Conservation (phyloP, 2,888 invertebrate species). For the Halocaridina rubra region DNA sequence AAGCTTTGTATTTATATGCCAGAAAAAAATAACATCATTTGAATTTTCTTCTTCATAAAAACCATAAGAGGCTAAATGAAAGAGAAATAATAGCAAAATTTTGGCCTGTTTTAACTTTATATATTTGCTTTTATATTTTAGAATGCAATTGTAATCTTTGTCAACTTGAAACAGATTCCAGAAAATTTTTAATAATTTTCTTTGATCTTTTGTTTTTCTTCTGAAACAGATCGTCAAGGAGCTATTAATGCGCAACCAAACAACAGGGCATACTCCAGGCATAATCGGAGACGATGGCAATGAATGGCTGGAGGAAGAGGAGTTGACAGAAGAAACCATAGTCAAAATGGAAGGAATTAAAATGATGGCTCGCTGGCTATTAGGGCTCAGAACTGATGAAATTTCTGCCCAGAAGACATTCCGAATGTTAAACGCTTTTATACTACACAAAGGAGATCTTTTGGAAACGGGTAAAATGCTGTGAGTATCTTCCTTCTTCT, state of each 20-base stretch:
- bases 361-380: constrained; percentile 94
- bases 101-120: no score
- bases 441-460: constrained; percentile 90
- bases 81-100: no score
- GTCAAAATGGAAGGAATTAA: constrained; percentile 84
- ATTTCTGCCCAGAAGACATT: constrained; percentile 93
- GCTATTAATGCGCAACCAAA: constrained; percentile 76
- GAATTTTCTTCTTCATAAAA: no score
- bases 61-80: no score
- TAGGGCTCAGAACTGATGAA: constrained; percentile 89
- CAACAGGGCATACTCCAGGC: constrained; percentile 41
- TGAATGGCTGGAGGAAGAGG: constrained; percentile 88
- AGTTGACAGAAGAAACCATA: constrained; percentile 86
- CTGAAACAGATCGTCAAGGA: constrained; percentile 92
- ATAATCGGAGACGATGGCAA: constrained; percentile 68
- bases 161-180: no score
- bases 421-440: constrained; percentile 92
- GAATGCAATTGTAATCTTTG: no score
- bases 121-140: no score
- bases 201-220: no score
- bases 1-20: no score
- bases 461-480: constrained; percentile 72
- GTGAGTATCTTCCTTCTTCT: constrained; percentile 66
- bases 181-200: no score
- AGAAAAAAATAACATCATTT: no score